phyloP scores from a whole-genome alignment of 1,140 invertebrate species.

The Cydia amplana region DNA sequence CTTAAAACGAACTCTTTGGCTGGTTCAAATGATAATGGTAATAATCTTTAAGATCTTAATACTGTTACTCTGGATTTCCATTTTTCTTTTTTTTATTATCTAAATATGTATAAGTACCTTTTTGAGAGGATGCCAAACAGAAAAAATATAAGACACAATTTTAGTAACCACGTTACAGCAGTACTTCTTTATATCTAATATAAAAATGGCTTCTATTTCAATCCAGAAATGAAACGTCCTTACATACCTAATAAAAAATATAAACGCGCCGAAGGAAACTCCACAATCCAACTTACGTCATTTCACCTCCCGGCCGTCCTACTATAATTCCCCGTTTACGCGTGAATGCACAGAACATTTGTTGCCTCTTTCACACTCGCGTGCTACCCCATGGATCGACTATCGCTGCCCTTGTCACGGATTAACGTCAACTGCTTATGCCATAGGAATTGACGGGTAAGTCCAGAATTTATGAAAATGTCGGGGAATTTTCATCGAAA shows the following conservation, averaged over 20 bases:
- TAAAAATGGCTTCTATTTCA: neutral
- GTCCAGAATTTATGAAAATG: slow-evolving; percentile 58
- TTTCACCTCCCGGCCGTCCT: slow-evolving; percentile 50
- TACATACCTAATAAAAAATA: neutral
- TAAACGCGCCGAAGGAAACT: neutral
- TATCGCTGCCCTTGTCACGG: slow-evolving; percentile 57
- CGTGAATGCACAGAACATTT: slow-evolving; percentile 71
- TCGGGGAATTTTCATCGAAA: slow-evolving; percentile 39
- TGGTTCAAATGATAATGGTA: no score
- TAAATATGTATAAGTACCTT: no score
- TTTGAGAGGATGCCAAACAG: no score
- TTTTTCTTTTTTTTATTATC: no score
- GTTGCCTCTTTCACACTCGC: slow-evolving; percentile 64
- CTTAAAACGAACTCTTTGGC: no score
- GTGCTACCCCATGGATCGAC: slow-evolving; percentile 36
- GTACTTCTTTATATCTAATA: neutral
- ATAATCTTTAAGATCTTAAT: no score
- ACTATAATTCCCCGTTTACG: slow-evolving; percentile 72
- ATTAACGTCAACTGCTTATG: slow-evolving; percentile 70
- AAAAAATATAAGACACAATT: no score
- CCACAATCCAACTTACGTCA: slow-evolving; percentile 52
- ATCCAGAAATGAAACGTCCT: neutral
- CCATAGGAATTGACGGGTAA: slow-evolving; percentile 67
- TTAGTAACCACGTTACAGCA: neutral
- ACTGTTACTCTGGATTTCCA: no score